Conservation (phyloP, 2,888 invertebrate species). For the Agrenia bidenticulata region DNA sequence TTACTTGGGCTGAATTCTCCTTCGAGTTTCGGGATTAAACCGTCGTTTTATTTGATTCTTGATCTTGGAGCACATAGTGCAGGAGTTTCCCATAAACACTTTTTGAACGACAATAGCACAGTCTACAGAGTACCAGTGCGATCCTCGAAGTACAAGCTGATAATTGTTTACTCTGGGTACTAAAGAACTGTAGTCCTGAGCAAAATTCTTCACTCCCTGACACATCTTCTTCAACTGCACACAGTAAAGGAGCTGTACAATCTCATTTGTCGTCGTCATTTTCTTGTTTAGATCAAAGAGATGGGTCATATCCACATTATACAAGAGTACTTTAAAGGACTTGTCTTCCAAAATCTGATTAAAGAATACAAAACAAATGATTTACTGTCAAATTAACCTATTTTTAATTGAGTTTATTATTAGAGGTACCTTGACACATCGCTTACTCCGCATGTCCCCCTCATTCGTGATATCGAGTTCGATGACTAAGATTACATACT, state of each 20-base stretch:
- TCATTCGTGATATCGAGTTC: constrained; percentile 15
- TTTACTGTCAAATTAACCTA: neutral
- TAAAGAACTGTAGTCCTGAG: neutral
- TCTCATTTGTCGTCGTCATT: constrained; percentile 4
- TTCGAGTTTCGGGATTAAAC: neutral
- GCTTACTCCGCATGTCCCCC: constrained; percentile 4
- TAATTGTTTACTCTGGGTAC: neutral
- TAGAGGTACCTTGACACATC: constrained; percentile 12
- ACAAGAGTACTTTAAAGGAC: constrained; percentile 5
- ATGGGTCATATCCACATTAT: constrained; percentile 13
- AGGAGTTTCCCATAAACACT: constrained; percentile 17
- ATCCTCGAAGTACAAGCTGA: constrained; percentile 2
- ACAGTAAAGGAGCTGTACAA: neutral
- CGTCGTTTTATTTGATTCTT: constrained; percentile 8
- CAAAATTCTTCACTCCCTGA: constrained; percentile 6
- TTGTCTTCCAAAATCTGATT: constrained; percentile 8
- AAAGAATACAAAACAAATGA: neutral
- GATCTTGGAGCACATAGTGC: neutral
- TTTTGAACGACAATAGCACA: constrained; percentile 6
- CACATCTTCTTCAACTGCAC: constrained; percentile 12
- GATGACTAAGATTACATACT: neutral
- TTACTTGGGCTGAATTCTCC: neutral
- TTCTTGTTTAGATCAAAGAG: constrained; percentile 7
- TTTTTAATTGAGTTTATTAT: neutral
- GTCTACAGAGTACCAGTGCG: constrained; percentile 8